These are phyloP conservation scores for Epiblema foenella DNA, from an alignment of 2,888 invertebrate species.

Conservation along the genomic window DNA sequence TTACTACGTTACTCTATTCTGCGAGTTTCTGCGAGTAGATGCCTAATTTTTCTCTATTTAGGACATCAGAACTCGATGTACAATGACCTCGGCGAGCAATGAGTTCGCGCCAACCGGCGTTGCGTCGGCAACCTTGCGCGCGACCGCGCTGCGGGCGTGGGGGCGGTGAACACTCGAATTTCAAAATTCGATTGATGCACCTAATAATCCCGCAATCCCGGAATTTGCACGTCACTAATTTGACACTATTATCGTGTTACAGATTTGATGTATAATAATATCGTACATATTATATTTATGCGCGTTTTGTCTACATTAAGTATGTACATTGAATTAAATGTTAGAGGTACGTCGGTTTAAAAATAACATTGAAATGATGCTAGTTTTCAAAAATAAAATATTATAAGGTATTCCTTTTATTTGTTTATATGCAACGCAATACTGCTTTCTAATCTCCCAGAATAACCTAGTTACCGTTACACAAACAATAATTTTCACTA, in stretches of 20 bases:
- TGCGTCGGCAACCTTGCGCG: constrained; percentile 64
- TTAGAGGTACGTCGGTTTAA: no score
- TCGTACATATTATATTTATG: no score
- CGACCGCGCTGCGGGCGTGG: constrained; percentile 51
- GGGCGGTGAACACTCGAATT: constrained; percentile 59
- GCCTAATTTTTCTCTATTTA: constrained; percentile 61
- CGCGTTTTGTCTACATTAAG: no score
- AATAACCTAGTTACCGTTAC: not conserved
- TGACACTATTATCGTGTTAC: constrained; percentile 21
- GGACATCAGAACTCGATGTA: constrained; percentile 76
- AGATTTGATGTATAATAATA: not conserved
- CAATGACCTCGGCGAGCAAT: constrained; percentile 72
- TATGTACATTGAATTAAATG: no score
- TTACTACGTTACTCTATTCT: not conserved
- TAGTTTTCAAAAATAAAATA: no score
- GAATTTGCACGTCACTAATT: constrained; percentile 36
- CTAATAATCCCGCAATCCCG: constrained; percentile 36
- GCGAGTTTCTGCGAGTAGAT: constrained; percentile 33
- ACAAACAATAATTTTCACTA: not conserved
- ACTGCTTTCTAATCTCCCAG: no score
- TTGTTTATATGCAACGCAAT: no score
- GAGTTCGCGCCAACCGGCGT: constrained; percentile 59
- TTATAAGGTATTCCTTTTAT: no score
- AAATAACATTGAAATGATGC: no score
- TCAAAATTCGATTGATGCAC: constrained; percentile 50